A percentile compares a stretch with the other conserved stretches of the same genome.
phyloP scores from a whole-genome alignment of 2,113 vertebrate species.

The Cochlearius cochlearius region DNA sequence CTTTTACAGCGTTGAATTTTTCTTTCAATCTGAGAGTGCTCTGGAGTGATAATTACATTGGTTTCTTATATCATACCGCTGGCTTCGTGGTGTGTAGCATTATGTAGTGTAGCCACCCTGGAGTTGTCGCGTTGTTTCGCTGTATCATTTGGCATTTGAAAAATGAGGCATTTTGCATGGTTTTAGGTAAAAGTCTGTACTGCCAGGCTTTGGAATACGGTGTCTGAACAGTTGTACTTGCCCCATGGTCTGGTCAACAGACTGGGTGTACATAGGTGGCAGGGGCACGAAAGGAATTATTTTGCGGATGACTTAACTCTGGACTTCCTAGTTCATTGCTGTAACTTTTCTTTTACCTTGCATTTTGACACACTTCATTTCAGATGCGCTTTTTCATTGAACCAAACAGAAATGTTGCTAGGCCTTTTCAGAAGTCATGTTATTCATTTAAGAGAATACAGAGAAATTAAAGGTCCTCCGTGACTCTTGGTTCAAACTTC shows the following conservation, averaged over 20 bases:
- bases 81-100: background rate
- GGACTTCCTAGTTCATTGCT: background rate
- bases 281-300: background rate
- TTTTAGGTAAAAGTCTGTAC: background rate
- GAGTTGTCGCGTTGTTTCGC: background rate
- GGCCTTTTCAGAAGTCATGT: background rate
- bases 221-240: background rate
- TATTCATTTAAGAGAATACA: background rate
- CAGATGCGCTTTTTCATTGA: background rate
- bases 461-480: background rate
- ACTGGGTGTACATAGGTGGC: background rate
- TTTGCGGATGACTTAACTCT: background rate
- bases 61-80: background rate
- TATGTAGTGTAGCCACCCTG: background rate
- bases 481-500: background rate
- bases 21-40: background rate
- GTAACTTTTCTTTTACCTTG: background rate
- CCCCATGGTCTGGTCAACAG: background rate
- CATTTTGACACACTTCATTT: background rate
- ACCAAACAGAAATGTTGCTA: background rate
- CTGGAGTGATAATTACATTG: background rate
- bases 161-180: background rate
- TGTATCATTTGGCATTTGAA: background rate
- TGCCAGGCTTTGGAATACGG: background rate
- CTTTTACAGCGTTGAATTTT: background rate